Evolutionary conservation across 2,888 invertebrate species (phyloP).

Genomic region (Temnothorax ravouxi): DNA sequence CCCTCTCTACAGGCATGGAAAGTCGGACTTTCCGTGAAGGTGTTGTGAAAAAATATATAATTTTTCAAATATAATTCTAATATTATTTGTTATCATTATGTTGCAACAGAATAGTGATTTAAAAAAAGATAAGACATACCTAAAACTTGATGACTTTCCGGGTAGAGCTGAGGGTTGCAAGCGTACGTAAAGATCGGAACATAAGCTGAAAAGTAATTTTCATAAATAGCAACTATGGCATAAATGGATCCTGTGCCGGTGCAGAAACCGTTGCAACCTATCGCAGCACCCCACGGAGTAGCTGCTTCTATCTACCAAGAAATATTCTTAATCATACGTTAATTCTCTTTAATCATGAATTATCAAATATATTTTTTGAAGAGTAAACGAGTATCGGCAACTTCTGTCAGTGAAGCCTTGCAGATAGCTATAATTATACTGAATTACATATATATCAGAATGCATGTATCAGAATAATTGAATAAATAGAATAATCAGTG

Average conservation of each 20-base stretch:
- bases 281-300: accelerated
- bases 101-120: neutral
- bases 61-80: neutral
- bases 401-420: neutral
- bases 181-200: conserved; percentile 90
- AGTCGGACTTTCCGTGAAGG: no score
- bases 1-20: no score
- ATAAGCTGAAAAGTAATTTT: conserved; percentile 88
- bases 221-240: conserved; percentile 87
- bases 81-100: neutral
- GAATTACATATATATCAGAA: no score
- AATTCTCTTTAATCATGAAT: conserved; percentile 12
- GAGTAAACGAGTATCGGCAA: neutral
- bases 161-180: conserved; percentile 87
- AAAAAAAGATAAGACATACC: conserved; percentile 59
- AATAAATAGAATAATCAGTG: no score
- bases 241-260: conserved; percentile 89
- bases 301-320: conserved; percentile 77
- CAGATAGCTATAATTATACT: neutral
- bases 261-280: conserved; percentile 76
- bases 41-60: neutral
- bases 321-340: conserved; percentile 37
- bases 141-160: conserved; percentile 56
- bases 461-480: neutral
- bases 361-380: conserved; percentile 28